These are phyloP conservation scores for Caradrina clavipalpis DNA, from an alignment of 2,888 invertebrate genomes.

Conservation along the genomic window DNA sequence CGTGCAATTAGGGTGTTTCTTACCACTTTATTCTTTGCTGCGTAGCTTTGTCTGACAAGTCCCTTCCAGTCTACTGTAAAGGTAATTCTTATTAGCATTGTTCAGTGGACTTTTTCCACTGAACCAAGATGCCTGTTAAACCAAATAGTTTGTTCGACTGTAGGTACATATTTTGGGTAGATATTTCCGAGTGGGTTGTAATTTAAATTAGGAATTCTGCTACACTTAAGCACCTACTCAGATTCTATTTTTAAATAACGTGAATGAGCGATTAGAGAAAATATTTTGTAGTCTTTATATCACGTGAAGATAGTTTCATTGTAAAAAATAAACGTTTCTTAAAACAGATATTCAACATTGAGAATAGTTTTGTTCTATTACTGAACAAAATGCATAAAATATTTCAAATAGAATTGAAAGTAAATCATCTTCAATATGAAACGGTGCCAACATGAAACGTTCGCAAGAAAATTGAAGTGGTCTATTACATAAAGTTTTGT, in stretches of 20 bases:
- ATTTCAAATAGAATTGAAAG: conserved; percentile 40
- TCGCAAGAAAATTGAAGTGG: conserved; percentile 44
- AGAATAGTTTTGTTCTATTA: conserved; percentile 22
- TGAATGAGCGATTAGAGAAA: too few species aligned
- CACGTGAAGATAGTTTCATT: neutral
- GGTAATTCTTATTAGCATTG: conserved; percentile 6
- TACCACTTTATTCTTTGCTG: neutral
- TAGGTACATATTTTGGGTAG: too few species aligned
- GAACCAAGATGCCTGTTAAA: neutral
- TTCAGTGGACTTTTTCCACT: too few species aligned
- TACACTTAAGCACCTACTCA: neutral
- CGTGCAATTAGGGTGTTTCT: conserved; percentile 12
- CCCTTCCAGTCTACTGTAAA: neutral
- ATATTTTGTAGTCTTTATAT: neutral
- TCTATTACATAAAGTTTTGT: conserved; percentile 46
- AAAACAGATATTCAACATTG: conserved; percentile 8
- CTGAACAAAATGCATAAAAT: conserved; percentile 29
- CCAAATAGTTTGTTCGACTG: too few species aligned
- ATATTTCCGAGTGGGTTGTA: too few species aligned
- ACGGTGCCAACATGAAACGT: conserved; percentile 47
- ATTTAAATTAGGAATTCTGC: neutral
- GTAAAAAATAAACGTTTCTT: conserved; percentile 3
- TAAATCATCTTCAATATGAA: conserved; percentile 55
- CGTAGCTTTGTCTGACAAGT: neutral
- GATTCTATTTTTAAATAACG: neutral